Evolutionary conservation across 23 tunicate genomes (phyloP).

Genomic region (Clavelina lepadiformis): DNA sequence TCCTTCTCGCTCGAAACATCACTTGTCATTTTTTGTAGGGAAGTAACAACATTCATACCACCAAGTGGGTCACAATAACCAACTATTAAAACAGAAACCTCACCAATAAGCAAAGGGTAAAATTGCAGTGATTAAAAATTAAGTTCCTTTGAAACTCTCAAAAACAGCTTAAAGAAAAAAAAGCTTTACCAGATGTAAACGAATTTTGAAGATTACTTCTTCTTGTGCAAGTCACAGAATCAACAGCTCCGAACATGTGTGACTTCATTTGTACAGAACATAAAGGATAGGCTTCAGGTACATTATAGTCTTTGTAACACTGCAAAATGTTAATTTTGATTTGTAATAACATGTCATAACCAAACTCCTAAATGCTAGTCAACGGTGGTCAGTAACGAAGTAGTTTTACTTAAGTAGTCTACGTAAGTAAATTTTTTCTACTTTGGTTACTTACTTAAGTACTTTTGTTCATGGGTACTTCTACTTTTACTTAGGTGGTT

Average conservation of each 20-base stretch:
- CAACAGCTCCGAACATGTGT: conserved; percentile 65
- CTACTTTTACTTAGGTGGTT: too few relatives aligned
- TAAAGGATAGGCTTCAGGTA: conserved; percentile 42
- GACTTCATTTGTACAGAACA: conserved; percentile 84
- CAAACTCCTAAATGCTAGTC: too few relatives aligned
- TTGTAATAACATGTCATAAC: too few relatives aligned
- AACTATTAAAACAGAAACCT: conserved; percentile 10
- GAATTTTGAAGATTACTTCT: conserved; percentile 41
- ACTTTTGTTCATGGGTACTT: too few relatives aligned
- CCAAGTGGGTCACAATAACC: conserved; percentile 59
- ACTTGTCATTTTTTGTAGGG: conserved; percentile 30
- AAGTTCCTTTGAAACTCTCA: too few relatives aligned
- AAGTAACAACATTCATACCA: conserved; percentile 30
- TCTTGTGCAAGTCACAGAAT: conserved; percentile 53
- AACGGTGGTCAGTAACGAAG: too few relatives aligned
- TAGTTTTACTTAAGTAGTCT: too few relatives aligned
- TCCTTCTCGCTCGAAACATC: not conserved
- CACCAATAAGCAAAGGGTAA: not conserved
- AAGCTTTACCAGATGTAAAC: conserved; percentile 48
- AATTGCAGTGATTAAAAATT: too few relatives aligned
- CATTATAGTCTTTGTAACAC: conserved; percentile 43
- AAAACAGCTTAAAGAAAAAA: too few relatives aligned
- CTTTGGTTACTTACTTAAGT: too few relatives aligned
- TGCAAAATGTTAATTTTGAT: too few relatives aligned
- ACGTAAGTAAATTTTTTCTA: too few relatives aligned